Conservation (phyloP, 2,888 invertebrate genomes). For the Caprella mutica region DNA sequence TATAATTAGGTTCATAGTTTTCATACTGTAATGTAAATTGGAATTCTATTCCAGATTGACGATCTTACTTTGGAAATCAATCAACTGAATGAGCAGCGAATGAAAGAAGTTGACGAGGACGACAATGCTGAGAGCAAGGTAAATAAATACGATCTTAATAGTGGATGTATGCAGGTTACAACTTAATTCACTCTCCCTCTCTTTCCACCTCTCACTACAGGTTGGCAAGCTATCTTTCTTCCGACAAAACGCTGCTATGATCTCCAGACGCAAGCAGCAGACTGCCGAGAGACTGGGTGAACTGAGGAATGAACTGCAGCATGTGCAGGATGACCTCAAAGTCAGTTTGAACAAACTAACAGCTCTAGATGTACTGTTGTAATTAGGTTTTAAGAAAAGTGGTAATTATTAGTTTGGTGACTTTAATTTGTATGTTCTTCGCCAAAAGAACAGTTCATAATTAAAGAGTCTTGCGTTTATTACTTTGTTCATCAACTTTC, state of each 20-base stretch:
- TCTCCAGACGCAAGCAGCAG: slow-evolving; percentile 65
- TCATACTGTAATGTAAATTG: too few species aligned
- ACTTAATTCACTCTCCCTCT: neutral
- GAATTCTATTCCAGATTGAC: too few species aligned
- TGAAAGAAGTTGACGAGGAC: slow-evolving; percentile 33
- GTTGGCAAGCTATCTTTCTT: slow-evolving; percentile 59
- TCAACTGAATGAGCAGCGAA: slow-evolving; percentile 25
- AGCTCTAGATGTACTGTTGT: too few species aligned
- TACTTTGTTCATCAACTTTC: too few species aligned
- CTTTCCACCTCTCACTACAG: neutral
- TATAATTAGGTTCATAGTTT: too few species aligned
- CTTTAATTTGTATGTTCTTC: too few species aligned
- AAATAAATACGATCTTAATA: neutral
- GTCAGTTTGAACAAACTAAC: slow-evolving; percentile 43
- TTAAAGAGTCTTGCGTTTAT: too few species aligned
- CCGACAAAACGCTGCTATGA: slow-evolving; percentile 69
- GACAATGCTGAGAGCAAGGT: slow-evolving; percentile 32
- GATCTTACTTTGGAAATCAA: slow-evolving; percentile 29
- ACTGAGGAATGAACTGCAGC: slow-evolving; percentile 50
- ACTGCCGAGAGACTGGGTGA: slow-evolving; percentile 59
- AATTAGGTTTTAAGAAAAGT: too few species aligned
- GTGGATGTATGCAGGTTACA: neutral
- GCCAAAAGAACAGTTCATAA: too few species aligned
- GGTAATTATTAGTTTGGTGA: too few species aligned
- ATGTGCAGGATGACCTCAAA: slow-evolving; percentile 51